Percentiles rank a stretch among this genome's conserved stretches.
Evolutionary conservation across 2,888 invertebrate species (phyloP).

Genomic region (Hetaerina titia): DNA sequence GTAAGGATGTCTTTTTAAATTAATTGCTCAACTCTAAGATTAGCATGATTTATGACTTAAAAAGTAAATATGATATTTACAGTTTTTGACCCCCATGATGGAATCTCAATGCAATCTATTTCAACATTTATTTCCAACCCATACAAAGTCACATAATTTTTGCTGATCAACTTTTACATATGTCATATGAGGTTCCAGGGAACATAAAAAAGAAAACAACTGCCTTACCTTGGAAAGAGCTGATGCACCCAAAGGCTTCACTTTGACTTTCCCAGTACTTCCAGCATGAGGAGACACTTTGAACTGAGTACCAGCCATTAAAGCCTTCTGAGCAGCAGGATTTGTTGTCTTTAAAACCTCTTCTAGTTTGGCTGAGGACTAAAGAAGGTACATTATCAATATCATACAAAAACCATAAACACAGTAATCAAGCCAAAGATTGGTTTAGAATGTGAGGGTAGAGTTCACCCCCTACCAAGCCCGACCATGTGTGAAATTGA

Average conservation of each 20-base stretch:
- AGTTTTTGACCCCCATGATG: too few relatives aligned
- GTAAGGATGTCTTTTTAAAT: too few relatives aligned
- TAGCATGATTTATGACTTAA: too few relatives aligned
- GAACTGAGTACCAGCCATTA: conserved; percentile 80
- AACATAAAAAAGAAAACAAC: background rate
- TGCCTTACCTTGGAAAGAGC: conserved; percentile 76
- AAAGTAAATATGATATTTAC: too few relatives aligned
- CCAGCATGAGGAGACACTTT: conserved; percentile 81
- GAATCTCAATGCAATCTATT: too few relatives aligned
- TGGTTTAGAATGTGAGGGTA: too few relatives aligned
- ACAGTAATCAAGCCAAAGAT: background rate
- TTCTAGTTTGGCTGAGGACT: conserved; percentile 80
- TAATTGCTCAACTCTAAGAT: too few relatives aligned
- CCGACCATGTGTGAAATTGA: too few relatives aligned
- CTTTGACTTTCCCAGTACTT: conserved; percentile 78
- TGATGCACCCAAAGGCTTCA: conserved; percentile 79
- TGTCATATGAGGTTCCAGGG: background rate
- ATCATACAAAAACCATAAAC: background rate
- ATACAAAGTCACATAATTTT: too few relatives aligned
- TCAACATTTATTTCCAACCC: too few relatives aligned
- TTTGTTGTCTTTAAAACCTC: conserved; percentile 86
- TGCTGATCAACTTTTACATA: background rate
- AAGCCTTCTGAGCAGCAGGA: conserved; percentile 85
- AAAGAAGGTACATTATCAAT: conserved; percentile 49
- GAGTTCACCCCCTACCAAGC: too few relatives aligned